Conservation (phyloP, 2,888 invertebrate genomes). For the Dyspetes luteomarginatus region DNA sequence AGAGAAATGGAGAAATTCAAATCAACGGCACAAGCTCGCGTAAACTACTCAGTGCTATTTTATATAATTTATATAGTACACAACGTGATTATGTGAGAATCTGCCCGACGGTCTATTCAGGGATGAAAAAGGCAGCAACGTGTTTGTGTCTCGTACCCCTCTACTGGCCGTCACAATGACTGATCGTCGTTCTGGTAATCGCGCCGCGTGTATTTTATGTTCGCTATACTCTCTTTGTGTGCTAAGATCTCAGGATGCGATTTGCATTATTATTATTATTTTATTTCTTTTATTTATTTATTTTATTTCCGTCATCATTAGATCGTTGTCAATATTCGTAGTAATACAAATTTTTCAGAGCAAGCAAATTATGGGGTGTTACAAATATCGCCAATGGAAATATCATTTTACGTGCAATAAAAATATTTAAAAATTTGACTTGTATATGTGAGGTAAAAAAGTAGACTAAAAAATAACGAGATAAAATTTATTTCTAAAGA, state of each 20-base stretch:
- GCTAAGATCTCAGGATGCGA: constrained; percentile 43
- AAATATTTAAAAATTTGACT: background rate
- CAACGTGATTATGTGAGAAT: constrained; percentile 18
- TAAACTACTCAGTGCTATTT: constrained; percentile 28
- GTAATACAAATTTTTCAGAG: constrained; percentile 3
- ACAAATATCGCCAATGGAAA: background rate
- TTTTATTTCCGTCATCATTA: constrained; percentile 25
- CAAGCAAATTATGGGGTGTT: background rate
- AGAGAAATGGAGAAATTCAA: constrained; percentile 67
- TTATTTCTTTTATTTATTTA: constrained; percentile 65
- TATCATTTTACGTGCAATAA: background rate
- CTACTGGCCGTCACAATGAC: constrained; percentile 54
- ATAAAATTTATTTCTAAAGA: no score
- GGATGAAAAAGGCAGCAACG: constrained; percentile 21
- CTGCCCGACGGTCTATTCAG: constrained; percentile 23
- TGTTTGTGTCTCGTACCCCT: constrained; percentile 1
- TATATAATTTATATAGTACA: constrained; percentile 10
- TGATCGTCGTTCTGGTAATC: constrained; percentile 57
- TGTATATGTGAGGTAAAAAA: background rate
- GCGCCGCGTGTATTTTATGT: constrained; percentile 51
- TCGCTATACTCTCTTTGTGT: background rate
- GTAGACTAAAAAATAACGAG: no score
- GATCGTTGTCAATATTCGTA: constrained; percentile 29
- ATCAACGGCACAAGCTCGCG: no score
- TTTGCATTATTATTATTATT: constrained; percentile 42